Evolutionary conservation across 2,797 vertebrate genomes (phyloP).

Genomic region (Gymnocypris eckloni): DNA sequence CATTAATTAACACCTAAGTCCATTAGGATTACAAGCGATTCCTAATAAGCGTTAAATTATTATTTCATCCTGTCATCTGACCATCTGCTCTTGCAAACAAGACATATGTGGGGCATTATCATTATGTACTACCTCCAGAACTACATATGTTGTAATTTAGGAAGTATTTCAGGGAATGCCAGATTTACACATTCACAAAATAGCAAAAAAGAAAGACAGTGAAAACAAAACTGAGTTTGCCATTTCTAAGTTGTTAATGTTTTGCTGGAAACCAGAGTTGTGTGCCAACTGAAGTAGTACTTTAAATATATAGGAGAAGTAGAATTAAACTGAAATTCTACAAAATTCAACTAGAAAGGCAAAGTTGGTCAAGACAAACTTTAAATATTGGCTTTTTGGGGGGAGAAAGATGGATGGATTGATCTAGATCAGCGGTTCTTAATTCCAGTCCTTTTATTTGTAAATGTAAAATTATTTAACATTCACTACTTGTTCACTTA

Average conservation of each 20-base stretch:
- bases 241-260: not conserved
- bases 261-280: not conserved
- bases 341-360: not conserved
- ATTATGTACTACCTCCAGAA: not conserved
- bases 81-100: constrained; percentile 29
- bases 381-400: not conserved
- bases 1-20: not conserved
- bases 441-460: no score
- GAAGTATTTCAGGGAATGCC: not conserved
- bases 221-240: not conserved
- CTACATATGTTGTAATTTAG: constrained; percentile 1
- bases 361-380: not conserved
- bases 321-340: not conserved
- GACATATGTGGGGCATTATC: not conserved
- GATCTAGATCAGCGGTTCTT: not conserved
- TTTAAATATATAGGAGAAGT: not conserved
- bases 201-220: constrained; percentile 1
- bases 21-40: constrained; percentile 9
- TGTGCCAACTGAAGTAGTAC: not conserved
- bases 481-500: not conserved
- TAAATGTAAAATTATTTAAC: not conserved
- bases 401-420: not conserved
- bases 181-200: not conserved
- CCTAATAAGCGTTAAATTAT: constrained; percentile 19
- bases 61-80: not conserved